Conservation (phyloP, 2,113 vertebrate genomes). For the Dicentrarchus labrax region DNA sequence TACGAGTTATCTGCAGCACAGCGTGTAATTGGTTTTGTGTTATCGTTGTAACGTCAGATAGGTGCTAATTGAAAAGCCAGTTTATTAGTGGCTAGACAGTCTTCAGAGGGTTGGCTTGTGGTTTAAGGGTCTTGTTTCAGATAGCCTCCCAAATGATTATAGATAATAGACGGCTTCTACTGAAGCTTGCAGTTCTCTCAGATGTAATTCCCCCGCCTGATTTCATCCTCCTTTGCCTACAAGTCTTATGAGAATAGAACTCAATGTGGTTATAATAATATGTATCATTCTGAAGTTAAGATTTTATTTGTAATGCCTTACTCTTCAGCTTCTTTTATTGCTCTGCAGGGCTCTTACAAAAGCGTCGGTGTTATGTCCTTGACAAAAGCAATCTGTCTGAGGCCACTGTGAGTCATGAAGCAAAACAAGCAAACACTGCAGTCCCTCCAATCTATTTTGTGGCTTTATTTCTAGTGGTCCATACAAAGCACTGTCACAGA, state of each 20-base stretch:
- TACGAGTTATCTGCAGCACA: conserved; percentile 74
- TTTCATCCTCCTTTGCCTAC: conserved; percentile 44
- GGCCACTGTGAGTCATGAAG: conserved; percentile 45
- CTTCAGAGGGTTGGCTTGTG: conserved; percentile 59
- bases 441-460: conserved; percentile 37
- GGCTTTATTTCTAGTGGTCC: neutral
- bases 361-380: conserved; percentile 6
- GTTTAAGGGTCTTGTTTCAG: conserved; percentile 74
- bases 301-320: conserved; percentile 43
- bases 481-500: conserved; percentile 13
- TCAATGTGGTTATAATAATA: conserved; percentile 30
- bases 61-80: conserved; percentile 80
- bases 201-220: conserved; percentile 36
- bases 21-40: conserved; percentile 83
- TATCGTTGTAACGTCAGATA: conserved; percentile 75
- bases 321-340: conserved; percentile 15
- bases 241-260: conserved; percentile 39
- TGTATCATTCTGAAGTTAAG: conserved; percentile 33
- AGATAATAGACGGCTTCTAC: conserved; percentile 56
- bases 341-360: conserved; percentile 24
- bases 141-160: conserved; percentile 68
- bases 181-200: conserved; percentile 34
- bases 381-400: conserved; percentile 55
- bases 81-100: conserved; percentile 72
- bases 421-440: conserved; percentile 43